phyloP scores from a whole-genome alignment of 2,113 vertebrate genomes.

The Actinemys pallida region DNA sequence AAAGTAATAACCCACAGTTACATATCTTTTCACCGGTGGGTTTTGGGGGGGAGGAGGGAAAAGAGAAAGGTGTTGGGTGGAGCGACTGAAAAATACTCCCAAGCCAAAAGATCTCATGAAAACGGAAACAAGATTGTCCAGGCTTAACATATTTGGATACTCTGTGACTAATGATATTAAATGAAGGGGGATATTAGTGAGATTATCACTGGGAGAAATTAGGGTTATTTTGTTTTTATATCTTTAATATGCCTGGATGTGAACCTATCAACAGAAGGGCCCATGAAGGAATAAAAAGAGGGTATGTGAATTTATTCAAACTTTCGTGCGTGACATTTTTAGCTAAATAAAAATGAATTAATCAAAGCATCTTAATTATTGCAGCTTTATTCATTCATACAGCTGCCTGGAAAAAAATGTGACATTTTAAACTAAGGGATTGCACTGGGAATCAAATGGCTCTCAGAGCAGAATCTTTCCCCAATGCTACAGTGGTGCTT shows the following conservation, averaged over 20 bases:
- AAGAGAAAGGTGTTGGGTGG: not conserved
- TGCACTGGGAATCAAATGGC: not conserved
- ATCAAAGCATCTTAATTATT: constrained; percentile 4
- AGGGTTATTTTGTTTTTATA: not conserved
- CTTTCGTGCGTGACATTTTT: not conserved
- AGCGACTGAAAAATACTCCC: not conserved
- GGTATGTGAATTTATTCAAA: not conserved
- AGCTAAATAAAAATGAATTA: constrained; percentile 38
- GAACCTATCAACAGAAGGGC: not conserved
- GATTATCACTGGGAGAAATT: not conserved
- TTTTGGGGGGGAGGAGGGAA: not conserved
- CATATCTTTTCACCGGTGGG: not conserved
- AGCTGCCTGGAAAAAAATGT: not conserved
- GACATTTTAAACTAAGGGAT: constrained; percentile 9
- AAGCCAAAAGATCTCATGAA: not conserved
- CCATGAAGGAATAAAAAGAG: not conserved
- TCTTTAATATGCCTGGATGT: not conserved
- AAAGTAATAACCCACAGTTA: not conserved
- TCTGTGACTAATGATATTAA: not conserved
- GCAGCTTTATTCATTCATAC: not conserved
- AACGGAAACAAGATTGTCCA: not conserved
- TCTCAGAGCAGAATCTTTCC: not conserved
- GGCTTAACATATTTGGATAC: not conserved
- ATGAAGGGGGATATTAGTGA: not conserved
- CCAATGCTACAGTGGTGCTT: not conserved